Percentiles rank a stretch among this genome's conserved stretches.
phyloP scores from a whole-genome alignment of 2,797 vertebrate genomes.

The Acanthopagrus latus region DNA sequence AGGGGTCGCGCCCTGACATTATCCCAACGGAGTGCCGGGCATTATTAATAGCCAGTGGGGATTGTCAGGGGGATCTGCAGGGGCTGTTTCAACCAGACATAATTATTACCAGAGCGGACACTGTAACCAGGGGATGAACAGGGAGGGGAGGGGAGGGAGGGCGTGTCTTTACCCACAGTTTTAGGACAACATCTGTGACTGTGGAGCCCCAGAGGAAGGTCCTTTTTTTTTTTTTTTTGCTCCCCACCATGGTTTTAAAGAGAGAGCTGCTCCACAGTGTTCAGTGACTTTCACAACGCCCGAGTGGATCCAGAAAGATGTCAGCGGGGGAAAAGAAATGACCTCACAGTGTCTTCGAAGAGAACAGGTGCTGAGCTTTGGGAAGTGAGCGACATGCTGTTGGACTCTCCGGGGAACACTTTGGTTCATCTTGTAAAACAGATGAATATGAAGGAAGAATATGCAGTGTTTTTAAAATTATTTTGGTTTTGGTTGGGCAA shows the following conservation, averaged over 20 bases:
- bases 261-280: constrained; percentile 27
- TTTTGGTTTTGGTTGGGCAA: not conserved
- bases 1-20: constrained; percentile 70
- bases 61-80: constrained; percentile 70
- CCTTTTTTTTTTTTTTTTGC: constrained; percentile 19
- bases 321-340: constrained; percentile 5
- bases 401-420: constrained; percentile 16
- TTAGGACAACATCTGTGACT: constrained; percentile 63
- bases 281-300: constrained; percentile 34
- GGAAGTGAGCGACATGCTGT: not conserved
- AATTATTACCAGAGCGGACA: constrained; percentile 66
- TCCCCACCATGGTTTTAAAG: constrained; percentile 11
- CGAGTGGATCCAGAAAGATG: constrained; percentile 18
- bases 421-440: not conserved
- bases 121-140: constrained; percentile 59
- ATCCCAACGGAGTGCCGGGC: constrained; percentile 64
- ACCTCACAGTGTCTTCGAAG: not conserved
- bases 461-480: too few relatives aligned
- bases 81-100: constrained; percentile 63
- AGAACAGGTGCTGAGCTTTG: not conserved
- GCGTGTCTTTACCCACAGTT: constrained; percentile 35
- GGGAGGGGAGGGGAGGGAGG: constrained; percentile 13
- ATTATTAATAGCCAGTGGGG: constrained; percentile 75
- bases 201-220: constrained; percentile 40
- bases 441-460: not conserved